Evolutionary conservation across 2,113 vertebrate species (phyloP).

Genomic region (Pavo muticus): DNA sequence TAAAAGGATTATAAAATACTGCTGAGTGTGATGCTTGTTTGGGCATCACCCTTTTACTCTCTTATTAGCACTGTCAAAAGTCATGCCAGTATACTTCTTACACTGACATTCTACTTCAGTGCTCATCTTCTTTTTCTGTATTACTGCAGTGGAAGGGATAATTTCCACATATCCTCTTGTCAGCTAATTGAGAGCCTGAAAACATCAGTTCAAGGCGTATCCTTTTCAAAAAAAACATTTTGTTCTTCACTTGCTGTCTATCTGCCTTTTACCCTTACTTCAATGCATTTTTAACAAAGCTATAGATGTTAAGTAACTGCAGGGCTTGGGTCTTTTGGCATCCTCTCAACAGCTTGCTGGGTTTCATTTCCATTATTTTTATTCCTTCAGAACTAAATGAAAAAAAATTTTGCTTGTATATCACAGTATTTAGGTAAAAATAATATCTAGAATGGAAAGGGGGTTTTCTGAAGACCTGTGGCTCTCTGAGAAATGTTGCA

Average conservation of each 20-base stretch:
- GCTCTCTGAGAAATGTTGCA: background rate
- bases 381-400: background rate
- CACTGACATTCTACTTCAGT: background rate
- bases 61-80: background rate
- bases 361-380: background rate
- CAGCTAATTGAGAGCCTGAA: background rate
- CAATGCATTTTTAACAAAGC: background rate
- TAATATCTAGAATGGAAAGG: background rate
- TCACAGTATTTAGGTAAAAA: background rate
- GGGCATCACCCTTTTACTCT: background rate
- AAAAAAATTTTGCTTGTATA: background rate
- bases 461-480: background rate
- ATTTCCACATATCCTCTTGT: background rate
- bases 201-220: background rate
- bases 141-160: background rate
- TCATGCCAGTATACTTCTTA: background rate
- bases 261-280: background rate
- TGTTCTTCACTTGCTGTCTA: background rate
- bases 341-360: background rate
- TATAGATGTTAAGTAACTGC: background rate
- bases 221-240: rapidly evolving
- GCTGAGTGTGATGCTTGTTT: background rate
- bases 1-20: background rate
- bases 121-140: background rate
- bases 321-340: background rate